Evolutionary conservation across 2,113 vertebrate genomes (phyloP).

Genomic region (Emydura subglobosa): DNA sequence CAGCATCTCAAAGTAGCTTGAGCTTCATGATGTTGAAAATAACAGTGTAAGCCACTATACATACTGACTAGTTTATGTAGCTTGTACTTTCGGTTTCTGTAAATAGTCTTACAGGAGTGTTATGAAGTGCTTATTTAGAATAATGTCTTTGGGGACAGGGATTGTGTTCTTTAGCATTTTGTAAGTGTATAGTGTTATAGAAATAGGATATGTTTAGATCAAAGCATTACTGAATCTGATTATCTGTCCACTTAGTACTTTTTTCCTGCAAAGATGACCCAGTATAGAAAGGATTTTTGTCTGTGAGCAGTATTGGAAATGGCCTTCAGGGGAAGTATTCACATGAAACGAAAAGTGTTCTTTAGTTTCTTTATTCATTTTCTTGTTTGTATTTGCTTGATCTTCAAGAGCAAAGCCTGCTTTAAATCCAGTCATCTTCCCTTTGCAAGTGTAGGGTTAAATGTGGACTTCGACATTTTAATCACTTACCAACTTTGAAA

Average conservation of each 20-base stretch:
- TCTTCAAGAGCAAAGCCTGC: background rate
- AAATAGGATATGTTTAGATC: background rate
- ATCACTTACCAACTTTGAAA: background rate
- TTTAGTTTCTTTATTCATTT: background rate
- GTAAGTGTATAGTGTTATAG: background rate
- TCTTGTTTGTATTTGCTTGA: background rate
- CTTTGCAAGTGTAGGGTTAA: background rate
- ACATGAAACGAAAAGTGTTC: background rate
- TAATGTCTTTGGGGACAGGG: background rate
- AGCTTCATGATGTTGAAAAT: slow-evolving; percentile 10
- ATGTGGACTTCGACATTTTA: background rate
- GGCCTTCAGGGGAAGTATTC: background rate
- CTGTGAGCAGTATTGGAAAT: background rate
- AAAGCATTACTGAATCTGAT: background rate
- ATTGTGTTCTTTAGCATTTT: background rate
- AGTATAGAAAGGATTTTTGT: background rate
- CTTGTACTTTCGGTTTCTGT: background rate
- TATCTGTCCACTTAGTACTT: background rate
- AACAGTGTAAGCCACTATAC: background rate
- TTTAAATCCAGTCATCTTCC: background rate
- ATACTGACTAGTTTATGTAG: background rate
- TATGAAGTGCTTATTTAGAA: background rate
- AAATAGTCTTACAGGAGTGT: background rate
- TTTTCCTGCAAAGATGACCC: background rate
- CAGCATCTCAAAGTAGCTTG: background rate